phyloP scores from a whole-genome alignment of 2,888 invertebrate species.

The Standfussiana lucernea region DNA sequence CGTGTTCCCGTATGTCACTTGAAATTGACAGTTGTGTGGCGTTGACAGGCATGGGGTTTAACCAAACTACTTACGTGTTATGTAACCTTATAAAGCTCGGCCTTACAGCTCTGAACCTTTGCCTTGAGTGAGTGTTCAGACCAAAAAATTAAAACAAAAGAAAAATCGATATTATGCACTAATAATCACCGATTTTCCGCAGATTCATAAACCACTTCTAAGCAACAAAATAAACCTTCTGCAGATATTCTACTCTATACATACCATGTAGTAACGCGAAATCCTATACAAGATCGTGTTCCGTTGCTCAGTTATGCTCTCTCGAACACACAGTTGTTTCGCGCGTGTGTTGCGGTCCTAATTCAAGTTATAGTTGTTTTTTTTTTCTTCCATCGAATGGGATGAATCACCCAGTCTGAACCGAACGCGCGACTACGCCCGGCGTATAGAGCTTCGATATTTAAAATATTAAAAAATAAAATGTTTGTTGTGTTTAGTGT shows the following conservation, averaged over 20 bases:
- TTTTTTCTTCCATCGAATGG: conserved; percentile 79
- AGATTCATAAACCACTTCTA: not conserved
- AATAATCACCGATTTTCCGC: no score
- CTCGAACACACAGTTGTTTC: conserved; percentile 72
- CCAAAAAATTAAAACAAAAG: no score
- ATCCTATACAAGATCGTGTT: conserved; percentile 66
- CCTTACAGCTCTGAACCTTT: no score
- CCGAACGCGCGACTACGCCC: conserved; percentile 76
- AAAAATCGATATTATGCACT: no score
- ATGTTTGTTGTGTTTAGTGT: conserved; percentile 46
- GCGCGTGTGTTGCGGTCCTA: conserved; percentile 69
- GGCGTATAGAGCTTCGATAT: conserved; percentile 53
- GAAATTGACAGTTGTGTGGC: no score
- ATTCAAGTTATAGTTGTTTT: conserved; percentile 64
- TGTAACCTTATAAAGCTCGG: no score
- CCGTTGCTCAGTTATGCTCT: conserved; percentile 79
- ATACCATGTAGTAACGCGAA: conserved; percentile 58
- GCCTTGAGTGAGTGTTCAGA: no score
- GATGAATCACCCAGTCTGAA: conserved; percentile 87
- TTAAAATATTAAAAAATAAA: conserved; percentile 42
- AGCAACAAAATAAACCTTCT: conserved; percentile 44
- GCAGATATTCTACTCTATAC: not conserved
- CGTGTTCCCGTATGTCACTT: no score
- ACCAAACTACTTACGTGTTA: no score
- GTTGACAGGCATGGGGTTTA: no score